Evolutionary conservation across 1,140 invertebrate species (phyloP).

Genomic region (Goniozus legneri): DNA sequence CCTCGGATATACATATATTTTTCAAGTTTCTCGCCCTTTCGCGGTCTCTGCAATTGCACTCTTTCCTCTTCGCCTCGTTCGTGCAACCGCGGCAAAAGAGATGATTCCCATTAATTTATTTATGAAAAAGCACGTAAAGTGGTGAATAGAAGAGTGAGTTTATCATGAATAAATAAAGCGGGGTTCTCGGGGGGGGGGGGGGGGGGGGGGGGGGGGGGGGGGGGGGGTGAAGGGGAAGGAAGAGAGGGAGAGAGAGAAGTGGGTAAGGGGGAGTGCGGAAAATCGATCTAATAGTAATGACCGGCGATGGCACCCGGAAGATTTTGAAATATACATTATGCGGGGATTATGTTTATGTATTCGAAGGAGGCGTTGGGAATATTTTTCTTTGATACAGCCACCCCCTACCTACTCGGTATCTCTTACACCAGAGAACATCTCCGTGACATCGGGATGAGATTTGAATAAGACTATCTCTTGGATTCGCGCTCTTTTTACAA

Average conservation of each 20-base stretch:
- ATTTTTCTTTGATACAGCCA: constrained; percentile 27
- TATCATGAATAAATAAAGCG: too few relatives aligned
- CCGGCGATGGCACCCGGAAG: constrained; percentile 15
- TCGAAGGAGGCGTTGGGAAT: constrained; percentile 22
- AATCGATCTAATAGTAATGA: constrained; percentile 25
- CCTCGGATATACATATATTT: too few relatives aligned
- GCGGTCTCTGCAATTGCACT: too few relatives aligned
- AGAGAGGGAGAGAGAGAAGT: constrained; percentile 1
- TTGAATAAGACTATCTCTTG: constrained; percentile 31
- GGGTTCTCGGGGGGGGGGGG: too few relatives aligned
- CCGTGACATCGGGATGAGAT: constrained; percentile 21
- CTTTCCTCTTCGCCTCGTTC: too few relatives aligned
- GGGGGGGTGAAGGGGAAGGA: neutral
- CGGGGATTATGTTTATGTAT: constrained; percentile 31
- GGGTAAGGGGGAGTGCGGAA: constrained; percentile 10
- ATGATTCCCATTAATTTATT: too few relatives aligned
- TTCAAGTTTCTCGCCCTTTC: too few relatives aligned
- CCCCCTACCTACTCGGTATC: neutral
- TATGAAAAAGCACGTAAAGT: too few relatives aligned
- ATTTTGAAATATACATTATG: constrained; percentile 31
- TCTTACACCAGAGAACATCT: constrained; percentile 6
- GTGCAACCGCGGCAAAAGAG: too few relatives aligned
- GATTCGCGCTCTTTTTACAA: constrained; percentile 27
- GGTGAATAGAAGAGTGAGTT: too few relatives aligned
- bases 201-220: too few relatives aligned